A percentile compares a stretch with the other conserved stretches of the same genome.
phyloP scores from a whole-genome alignment of 2,113 vertebrate genomes.

The Caranx ignobilis region DNA sequence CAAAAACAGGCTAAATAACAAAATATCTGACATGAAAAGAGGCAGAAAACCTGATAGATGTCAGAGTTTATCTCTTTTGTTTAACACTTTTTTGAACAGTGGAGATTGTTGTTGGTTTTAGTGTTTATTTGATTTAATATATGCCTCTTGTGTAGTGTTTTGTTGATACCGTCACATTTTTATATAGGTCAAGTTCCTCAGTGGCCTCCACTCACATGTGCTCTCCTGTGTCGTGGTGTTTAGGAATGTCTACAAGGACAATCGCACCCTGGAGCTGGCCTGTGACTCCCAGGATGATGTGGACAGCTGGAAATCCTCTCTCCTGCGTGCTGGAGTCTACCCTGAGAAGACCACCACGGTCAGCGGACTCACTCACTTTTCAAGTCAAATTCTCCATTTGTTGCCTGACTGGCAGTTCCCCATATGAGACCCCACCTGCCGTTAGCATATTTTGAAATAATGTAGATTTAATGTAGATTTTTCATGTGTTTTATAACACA shows the following conservation, averaged over 20 bases:
- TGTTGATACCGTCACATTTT: not conserved
- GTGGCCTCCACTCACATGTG: not conserved
- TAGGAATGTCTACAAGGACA: constrained; percentile 99
- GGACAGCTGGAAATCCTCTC: constrained; percentile 98
- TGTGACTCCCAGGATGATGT: constrained; percentile 97
- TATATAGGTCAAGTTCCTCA: not conserved
- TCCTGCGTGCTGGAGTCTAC: constrained; percentile 95
- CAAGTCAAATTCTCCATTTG: not conserved
- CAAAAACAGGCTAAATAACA: constrained; percentile 19
- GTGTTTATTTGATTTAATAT: not conserved
- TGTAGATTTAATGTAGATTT: too few relatives aligned
- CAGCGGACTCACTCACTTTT: constrained; percentile 66
- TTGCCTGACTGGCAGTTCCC: not conserved
- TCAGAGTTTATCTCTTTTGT: constrained; percentile 8
- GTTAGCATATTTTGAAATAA: too few relatives aligned
- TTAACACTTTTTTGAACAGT: not conserved
- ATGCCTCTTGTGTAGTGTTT: not conserved
- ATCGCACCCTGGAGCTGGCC: constrained; percentile 95
- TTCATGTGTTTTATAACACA: not conserved
- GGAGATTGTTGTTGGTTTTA: not conserved
- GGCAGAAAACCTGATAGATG: constrained; percentile 29
- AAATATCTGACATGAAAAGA: constrained; percentile 15
- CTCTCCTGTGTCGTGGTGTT: constrained; percentile 19
- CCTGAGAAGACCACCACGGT: constrained; percentile 91
- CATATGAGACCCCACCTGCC: too few relatives aligned